Conservation (phyloP, 2,888 invertebrate genomes). For the Drosophila setosimentum region DNA sequence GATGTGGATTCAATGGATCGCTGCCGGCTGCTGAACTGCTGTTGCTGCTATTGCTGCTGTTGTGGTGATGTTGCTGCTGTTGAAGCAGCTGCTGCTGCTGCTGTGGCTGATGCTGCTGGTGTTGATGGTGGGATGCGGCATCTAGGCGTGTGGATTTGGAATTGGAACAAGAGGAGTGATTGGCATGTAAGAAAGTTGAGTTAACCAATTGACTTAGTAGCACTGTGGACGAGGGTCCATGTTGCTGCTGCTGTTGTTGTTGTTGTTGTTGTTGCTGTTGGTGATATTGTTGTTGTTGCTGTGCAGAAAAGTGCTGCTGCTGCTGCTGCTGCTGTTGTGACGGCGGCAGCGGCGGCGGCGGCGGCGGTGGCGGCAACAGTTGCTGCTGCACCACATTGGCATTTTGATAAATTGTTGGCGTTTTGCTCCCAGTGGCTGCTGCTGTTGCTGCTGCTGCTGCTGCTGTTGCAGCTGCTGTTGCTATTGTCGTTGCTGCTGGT, state of each 20-base stretch:
- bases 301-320: conserved; percentile 49
- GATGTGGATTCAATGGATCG: conserved; percentile 46
- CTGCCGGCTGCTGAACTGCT: conserved; percentile 42
- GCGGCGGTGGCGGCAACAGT: conserved; percentile 85
- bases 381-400: conserved; percentile 70
- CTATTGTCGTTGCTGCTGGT: conserved; percentile 36
- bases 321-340: conserved; percentile 47
- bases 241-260: conserved; percentile 66
- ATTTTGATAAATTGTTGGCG: conserved; percentile 83
- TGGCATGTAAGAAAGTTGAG: conserved; percentile 84
- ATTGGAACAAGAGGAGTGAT: conserved; percentile 68
- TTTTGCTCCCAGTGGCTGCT: conserved; percentile 66
- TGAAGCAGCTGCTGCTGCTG: conserved; percentile 49
- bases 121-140: conserved; percentile 56
- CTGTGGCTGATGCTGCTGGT: conserved; percentile 51
- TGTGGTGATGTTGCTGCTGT: conserved; percentile 52
- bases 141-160: conserved; percentile 67
- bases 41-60: conserved; percentile 59
- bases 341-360: conserved; percentile 60
- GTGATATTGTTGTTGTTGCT: conserved; percentile 54
- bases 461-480: conserved; percentile 55
- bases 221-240: conserved; percentile 86
- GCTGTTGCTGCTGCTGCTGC: background rate
- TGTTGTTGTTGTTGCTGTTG: conserved; percentile 59
- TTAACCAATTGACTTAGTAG: conserved; percentile 86